Percentiles rank a stretch among this genome's conserved stretches.
Conservation (phyloP, 2,797 vertebrate genomes). For the Argyrosomus regius region DNA sequence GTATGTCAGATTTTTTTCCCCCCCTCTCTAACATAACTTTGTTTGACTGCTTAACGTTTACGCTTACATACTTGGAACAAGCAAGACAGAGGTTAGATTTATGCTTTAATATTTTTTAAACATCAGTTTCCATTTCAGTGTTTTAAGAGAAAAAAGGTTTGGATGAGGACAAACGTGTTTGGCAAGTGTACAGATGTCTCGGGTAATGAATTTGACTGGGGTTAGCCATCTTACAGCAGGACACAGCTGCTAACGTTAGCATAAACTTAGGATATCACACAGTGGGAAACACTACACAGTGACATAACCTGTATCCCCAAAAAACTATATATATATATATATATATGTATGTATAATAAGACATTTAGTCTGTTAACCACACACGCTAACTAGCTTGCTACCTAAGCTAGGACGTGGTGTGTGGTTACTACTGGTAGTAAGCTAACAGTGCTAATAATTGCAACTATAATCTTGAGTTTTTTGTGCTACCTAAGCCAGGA, state of each 20-base stretch:
- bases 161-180: background rate
- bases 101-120: background rate
- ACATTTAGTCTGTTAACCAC: no score
- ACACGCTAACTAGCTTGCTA: no score
- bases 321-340: no score
- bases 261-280: background rate
- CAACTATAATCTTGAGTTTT: no score
- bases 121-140: background rate
- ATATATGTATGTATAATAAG: no score
- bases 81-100: background rate
- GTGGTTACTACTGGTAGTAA: no score
- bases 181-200: background rate
- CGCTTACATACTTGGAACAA: background rate
- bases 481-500: no score
- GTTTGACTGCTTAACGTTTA: background rate
- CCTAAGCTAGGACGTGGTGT: background rate
- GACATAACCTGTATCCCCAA: no score
- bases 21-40: background rate
- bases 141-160: background rate
- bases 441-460: no score
- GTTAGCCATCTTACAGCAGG: no score
- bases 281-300: background rate
- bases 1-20: background rate
- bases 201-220: background rate
- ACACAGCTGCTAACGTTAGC: background rate